Base-by-base conservation (phyloP, 2,797 vertebrate species). In the Denticeps clupeoides region DNA sequence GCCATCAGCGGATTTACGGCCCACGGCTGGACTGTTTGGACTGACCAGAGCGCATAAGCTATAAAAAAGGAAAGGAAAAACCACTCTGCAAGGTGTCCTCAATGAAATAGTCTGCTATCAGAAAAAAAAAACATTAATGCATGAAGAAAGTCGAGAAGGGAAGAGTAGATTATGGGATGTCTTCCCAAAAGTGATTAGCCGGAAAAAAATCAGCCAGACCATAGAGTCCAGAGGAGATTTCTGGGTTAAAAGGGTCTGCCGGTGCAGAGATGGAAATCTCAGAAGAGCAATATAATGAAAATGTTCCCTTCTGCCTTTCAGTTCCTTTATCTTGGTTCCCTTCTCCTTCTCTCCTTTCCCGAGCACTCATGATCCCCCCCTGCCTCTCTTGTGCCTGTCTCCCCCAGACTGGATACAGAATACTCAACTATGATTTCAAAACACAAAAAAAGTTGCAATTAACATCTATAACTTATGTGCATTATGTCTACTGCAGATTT, bases 201-300 rank as follows among this genome's bases (percentile, higher is more conserved):
- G 49, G 46, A 53, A 46, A 56, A n/a, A 54, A 53, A 53, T 41
- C 27, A 13, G 51, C 49, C 56, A 53, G 51, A 49, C 41, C 45
- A 40, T 42, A 38, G 51, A 31, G 45, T 32, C 25, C 25, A 43
- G 26, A 53, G 19, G 31, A 31, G 29, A 49, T 45, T 53, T 53
- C 47, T 59, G 56, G 46, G 45, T 53, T 58, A 58, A 53, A 53
- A 6, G 3, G 26, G 25, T 26, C 8, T 26, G 25, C 8, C 7
- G 26, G 7, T 27, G 25, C n/a, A n/a, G 7, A 13, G 16, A 32
- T 35, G 13, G 15, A 35, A 35, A 35, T 9, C 32, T 15, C 32
- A 35, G 32, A 35, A 35, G 7, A 35, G 6, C 31, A 15, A 33
- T 33, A 15, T 12, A 33, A 33, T 33, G 12, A 15, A 31, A 33